Conservation (phyloP, 2,888 invertebrate species). For the Drosophila tripunctata region DNA sequence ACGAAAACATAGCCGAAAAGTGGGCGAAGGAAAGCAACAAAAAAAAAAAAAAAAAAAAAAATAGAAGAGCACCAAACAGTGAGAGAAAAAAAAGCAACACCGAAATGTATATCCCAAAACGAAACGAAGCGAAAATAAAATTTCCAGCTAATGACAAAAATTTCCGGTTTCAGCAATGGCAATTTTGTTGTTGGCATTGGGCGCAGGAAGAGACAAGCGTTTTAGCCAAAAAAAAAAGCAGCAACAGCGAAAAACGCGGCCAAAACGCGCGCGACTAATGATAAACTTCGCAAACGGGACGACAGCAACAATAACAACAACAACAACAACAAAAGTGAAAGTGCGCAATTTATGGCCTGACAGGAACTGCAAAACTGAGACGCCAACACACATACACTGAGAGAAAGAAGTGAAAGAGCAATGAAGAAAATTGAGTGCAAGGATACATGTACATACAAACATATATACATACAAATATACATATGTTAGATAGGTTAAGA, state of each 20-base stretch:
- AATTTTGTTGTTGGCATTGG: slow-evolving; percentile 42
- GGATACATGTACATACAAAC: too few relatives aligned
- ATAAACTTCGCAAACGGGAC: slow-evolving; percentile 48
- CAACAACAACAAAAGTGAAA: slow-evolving; percentile 50
- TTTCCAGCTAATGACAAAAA: slow-evolving; percentile 78
- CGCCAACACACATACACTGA: too few relatives aligned
- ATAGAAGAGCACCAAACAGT: not conserved
- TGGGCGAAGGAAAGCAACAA: slow-evolving; percentile 35
- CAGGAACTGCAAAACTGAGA: slow-evolving; percentile 37
- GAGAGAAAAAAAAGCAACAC: not conserved
- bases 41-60: not conserved
- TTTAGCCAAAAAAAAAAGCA: slow-evolving; percentile 19
- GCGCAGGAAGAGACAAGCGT: slow-evolving; percentile 45
- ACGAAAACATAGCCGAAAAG: slow-evolving; percentile 50
- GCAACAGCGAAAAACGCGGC: slow-evolving; percentile 30
- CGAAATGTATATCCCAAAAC: slow-evolving; percentile 44
- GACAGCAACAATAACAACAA: slow-evolving; percentile 25
- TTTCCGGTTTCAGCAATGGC: slow-evolving; percentile 67
- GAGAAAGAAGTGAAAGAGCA: not conserved
- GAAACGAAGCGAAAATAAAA: slow-evolving; percentile 72
- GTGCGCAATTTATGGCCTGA: slow-evolving; percentile 54
- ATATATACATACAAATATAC: too few relatives aligned
- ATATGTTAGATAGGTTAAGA: too few relatives aligned
- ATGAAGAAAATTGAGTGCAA: not conserved
- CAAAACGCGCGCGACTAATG: slow-evolving; percentile 52